These are phyloP conservation scores for Frankliniella intonsa DNA, from an alignment of 2,888 invertebrate genomes.

Conservation along the genomic window DNA sequence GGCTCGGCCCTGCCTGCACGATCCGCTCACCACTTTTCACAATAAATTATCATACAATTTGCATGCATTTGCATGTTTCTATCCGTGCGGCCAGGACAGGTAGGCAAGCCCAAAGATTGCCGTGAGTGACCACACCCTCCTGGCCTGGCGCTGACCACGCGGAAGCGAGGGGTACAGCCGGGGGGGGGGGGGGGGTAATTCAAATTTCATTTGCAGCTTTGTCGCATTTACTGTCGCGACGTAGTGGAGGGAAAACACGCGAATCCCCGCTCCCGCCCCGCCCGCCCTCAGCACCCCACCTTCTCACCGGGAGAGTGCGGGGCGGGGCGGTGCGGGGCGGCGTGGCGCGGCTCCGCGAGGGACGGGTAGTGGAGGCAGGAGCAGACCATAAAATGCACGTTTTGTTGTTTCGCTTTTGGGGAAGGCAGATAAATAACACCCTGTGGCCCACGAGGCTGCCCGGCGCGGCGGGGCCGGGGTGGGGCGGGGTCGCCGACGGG, in stretches of 20 bases:
- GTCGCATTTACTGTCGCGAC: slow-evolving; percentile 35
- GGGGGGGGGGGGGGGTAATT: slow-evolving; percentile 29
- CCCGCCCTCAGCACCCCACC: not conserved
- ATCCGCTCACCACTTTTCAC: not conserved
- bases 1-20: not conserved
- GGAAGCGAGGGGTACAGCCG: no score
- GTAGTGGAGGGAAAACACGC: not conserved
- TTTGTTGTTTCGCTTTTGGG: no score
- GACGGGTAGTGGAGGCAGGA: no score
- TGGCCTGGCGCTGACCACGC: no score
- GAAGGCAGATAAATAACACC: no score
- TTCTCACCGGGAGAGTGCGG: not conserved
- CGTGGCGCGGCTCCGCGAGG: no score
- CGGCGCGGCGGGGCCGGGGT: no score
- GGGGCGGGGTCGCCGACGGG: no score
- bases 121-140: slow-evolving; percentile 30
- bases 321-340: no score
- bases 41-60: not conserved
- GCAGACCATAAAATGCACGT: no score
- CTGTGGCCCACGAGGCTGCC: no score
- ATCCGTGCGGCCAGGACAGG: not conserved
- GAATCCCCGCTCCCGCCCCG: slow-evolving; percentile 32
- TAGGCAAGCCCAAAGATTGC: slow-evolving; percentile 22
- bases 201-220: slow-evolving; percentile 30
- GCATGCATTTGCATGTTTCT: slow-evolving; percentile 9